Percentiles rank a stretch among this genome's conserved stretches.
phyloP scores from a whole-genome alignment of 2,888 invertebrate genomes.

The Malacosoma neustria region DNA sequence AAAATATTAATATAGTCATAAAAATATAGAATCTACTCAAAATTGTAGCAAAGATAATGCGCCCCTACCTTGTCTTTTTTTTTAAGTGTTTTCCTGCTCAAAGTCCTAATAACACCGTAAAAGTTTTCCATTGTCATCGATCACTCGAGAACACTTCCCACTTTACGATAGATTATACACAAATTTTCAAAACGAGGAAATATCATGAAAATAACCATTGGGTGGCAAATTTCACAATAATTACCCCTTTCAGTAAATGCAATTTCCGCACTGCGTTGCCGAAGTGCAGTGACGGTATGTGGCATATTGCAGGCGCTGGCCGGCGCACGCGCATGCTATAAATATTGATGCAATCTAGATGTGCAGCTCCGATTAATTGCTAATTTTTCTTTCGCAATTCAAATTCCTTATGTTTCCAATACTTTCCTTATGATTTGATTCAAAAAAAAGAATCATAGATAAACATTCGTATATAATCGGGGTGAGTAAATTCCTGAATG shows the following conservation, averaged over 20 bases:
- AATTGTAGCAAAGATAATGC: too few relatives aligned
- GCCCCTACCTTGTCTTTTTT: conserved; percentile 61
- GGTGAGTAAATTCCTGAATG: too few relatives aligned
- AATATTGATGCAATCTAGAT: conserved; percentile 67
- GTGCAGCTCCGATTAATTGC: conserved; percentile 59
- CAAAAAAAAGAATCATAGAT: too few relatives aligned
- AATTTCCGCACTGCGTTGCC: conserved; percentile 52
- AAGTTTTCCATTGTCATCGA: conserved; percentile 49
- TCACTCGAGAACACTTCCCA: conserved; percentile 11
- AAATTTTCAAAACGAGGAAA: neutral
- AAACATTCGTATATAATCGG: too few relatives aligned
- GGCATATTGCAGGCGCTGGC: conserved; percentile 20
- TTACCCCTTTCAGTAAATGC: conserved; percentile 12
- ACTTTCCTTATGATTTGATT: too few relatives aligned
- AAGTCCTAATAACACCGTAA: conserved; percentile 59
- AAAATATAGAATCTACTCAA: too few relatives aligned
- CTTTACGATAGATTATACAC: neutral
- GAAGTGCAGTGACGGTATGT: conserved; percentile 48
- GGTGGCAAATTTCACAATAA: neutral
- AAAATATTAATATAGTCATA: too few relatives aligned
- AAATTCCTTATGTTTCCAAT: too few relatives aligned
- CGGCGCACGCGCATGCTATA: conserved; percentile 37
- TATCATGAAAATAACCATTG: neutral
- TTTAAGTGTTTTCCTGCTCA: conserved; percentile 62
- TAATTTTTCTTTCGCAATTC: conserved; percentile 47